Evolutionary conservation across 2,888 invertebrate genomes (phyloP).

Genomic region (Anaspis maculata): DNA sequence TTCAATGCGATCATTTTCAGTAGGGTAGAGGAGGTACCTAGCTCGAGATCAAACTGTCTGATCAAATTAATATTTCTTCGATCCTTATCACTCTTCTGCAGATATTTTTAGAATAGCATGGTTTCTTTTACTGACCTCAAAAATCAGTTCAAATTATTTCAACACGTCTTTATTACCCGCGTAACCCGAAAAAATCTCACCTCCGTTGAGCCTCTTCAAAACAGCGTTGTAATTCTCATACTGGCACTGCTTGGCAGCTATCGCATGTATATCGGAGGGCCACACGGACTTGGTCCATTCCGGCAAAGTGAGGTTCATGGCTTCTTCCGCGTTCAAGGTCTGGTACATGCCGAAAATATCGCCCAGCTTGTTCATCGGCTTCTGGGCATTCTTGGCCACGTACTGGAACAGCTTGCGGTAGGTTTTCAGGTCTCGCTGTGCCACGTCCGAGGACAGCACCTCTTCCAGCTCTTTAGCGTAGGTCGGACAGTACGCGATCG

Average conservation of each 20-base stretch:
- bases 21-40: too few species aligned
- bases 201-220: constrained; percentile 42
- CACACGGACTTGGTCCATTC: constrained; percentile 39
- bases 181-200: constrained; percentile 27
- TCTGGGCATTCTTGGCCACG: constrained; percentile 27
- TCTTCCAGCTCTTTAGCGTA: constrained; percentile 31
- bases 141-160: too few species aligned
- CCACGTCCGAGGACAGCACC: constrained; percentile 24
- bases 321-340: constrained; percentile 34
- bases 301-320: constrained; percentile 38
- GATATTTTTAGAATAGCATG: too few species aligned
- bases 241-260: constrained; percentile 38
- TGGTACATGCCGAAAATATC: constrained; percentile 33
- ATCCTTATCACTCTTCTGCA: too few species aligned
- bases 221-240: constrained; percentile 36
- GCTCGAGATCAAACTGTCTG: too few species aligned
- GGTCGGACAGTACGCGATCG: constrained; percentile 32
- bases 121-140: too few species aligned
- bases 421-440: constrained; percentile 21
- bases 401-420: constrained; percentile 26
- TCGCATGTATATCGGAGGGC: constrained; percentile 32
- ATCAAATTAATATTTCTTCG: too few species aligned
- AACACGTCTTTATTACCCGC: constrained; percentile 3
- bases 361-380: constrained; percentile 21
- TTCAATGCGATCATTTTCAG: too few species aligned